Evolutionary conservation across 2,888 invertebrate species (phyloP), one percentile per base, ranked within the genome.

Genomic region (Trachelus tabidus): DNA sequence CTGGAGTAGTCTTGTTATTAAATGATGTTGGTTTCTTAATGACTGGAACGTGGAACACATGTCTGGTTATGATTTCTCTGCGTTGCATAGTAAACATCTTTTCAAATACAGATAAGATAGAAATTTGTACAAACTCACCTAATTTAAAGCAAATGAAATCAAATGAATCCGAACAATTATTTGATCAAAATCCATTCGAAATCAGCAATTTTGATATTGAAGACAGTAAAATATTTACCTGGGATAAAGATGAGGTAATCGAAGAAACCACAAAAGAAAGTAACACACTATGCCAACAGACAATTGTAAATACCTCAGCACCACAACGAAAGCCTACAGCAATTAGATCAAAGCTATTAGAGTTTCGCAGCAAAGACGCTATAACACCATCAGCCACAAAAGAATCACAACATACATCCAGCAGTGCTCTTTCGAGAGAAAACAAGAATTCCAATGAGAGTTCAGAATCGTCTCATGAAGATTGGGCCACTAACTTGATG

Each of bases 51-150:
- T 80, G 81, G 1, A 85, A 83, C 31, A 88, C 88, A 68, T 87
- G 83, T 82, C 88, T 86, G 76, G 82, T 91, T 75, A 84, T 91
- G 80, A 88, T 91, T 35, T 87, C 90, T 11, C 81, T 84, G 0
- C 86, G 87, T 12, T 90, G 87, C 82, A 82, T 92, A 34, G 77
- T 91, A 56, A 89, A 86, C 23, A 86, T 91, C 76, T 92, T 91
- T 79, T 86, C 88, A 3, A 86, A 86, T 23, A 86, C 87, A 75
- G 86, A 84, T 12, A 85, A 76, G 31, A 76, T 73, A 40, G 40
- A 77, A 75, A 40, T 34, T 77, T 34, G 12, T 56, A 33, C 3
- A 34, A 77, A 75, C 34, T 40, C 12, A 75, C 23, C 37, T 34
- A 75, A 69, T 77, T 34, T 37, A 12, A 40, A 77, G 69, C 23